These are phyloP conservation scores for Onychomys torridus DNA, from an alignment of 2,797 vertebrate species.

Conservation along the genomic window DNA sequence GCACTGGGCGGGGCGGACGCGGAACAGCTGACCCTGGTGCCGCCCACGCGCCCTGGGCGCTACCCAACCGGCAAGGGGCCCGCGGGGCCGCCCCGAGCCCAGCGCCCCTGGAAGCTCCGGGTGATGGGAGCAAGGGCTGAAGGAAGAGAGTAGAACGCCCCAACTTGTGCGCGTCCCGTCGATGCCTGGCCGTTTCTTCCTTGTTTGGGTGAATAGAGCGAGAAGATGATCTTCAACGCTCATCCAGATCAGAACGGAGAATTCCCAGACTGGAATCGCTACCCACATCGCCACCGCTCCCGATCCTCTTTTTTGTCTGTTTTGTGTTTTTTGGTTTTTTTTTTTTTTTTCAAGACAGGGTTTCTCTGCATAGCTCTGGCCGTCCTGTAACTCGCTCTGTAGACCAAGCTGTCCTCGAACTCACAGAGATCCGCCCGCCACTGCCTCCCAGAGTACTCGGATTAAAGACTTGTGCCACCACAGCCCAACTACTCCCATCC, in stretches of 20 bases:
- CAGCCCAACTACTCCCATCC: too few species aligned
- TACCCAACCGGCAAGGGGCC: not conserved
- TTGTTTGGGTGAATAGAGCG: not conserved
- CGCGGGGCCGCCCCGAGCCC: not conserved
- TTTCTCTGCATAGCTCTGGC: not conserved
- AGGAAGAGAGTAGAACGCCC: not conserved
- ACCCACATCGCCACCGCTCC: not conserved
- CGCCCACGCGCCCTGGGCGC: not conserved
- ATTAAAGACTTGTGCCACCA: too few species aligned
- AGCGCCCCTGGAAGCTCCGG: not conserved
- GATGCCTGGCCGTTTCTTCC: not conserved
- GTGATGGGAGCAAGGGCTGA: not conserved
- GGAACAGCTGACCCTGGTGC: not conserved
- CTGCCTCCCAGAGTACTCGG: too few species aligned
- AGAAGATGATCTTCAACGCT: not conserved
- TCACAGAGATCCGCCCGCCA: too few species aligned
- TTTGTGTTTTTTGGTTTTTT: not conserved
- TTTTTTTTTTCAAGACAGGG: not conserved
- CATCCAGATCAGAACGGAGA: not conserved
- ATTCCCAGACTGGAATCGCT: not conserved
- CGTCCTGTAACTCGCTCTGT: not conserved
- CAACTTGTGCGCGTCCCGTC: not conserved
- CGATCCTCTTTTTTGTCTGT: too few species aligned
- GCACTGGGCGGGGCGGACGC: slow-evolving; percentile 76
- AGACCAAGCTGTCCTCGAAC: too few species aligned